Evolutionary conservation across 2,888 invertebrate genomes (phyloP).

Genomic region (Sesia bembeciformis): DNA sequence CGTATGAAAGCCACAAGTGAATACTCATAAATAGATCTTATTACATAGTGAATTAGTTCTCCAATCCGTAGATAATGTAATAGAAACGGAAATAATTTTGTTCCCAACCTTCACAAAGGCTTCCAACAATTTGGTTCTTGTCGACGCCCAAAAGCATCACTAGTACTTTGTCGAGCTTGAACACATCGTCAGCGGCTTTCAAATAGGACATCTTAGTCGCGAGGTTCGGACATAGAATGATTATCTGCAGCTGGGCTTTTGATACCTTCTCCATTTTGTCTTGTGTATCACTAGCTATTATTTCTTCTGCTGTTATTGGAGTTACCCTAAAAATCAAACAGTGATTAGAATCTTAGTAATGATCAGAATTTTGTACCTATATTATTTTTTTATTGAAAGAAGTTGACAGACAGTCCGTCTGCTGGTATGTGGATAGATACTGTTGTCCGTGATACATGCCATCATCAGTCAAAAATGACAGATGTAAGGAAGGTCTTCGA

Average conservation of each 20-base stretch:
- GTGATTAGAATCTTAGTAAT: too few species aligned
- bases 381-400: too few species aligned
- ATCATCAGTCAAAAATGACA: too few species aligned
- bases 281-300: slow-evolving; percentile 64
- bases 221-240: slow-evolving; percentile 85
- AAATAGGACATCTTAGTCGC: slow-evolving; percentile 75
- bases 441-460: too few species aligned
- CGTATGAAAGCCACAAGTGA: too few species aligned
- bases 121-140: slow-evolving; percentile 80
- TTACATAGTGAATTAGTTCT: too few species aligned
- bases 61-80: too few species aligned
- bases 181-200: slow-evolving; percentile 66
- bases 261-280: slow-evolving; percentile 71
- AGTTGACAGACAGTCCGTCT: too few species aligned
- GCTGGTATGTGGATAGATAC: too few species aligned
- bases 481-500: too few species aligned
- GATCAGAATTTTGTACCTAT: too few species aligned
- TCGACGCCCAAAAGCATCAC: slow-evolving; percentile 87
- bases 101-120: slow-evolving; percentile 78
- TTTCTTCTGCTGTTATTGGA: slow-evolving; percentile 83
- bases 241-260: slow-evolving; percentile 83
- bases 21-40: too few species aligned
- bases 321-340: slow-evolving; percentile 75
- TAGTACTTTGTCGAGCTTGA: slow-evolving; percentile 82
- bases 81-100: background rate